A percentile compares a stretch with the other conserved stretches of the same genome.
phyloP scores from a whole-genome alignment of 2,113 vertebrate species.

The Willisornis vidua region DNA sequence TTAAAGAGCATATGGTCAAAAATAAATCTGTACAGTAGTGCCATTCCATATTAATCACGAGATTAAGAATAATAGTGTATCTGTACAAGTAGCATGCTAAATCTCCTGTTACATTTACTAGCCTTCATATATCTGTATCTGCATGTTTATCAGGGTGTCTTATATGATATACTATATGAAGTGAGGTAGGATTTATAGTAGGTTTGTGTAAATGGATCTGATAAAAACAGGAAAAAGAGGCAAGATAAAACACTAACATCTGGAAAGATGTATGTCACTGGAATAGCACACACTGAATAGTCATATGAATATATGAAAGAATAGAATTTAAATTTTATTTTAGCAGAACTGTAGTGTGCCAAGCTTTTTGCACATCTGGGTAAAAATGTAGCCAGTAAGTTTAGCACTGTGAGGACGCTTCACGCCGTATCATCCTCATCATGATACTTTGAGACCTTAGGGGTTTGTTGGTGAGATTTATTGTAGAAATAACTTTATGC shows the following conservation, averaged over 20 bases:
- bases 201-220: conserved; percentile 55
- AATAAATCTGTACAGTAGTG: conserved; percentile 80
- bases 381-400: background rate
- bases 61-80: conserved; percentile 72
- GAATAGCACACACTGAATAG: background rate
- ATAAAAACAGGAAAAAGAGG: conserved; percentile 66
- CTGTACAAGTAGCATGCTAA: conserved; percentile 64
- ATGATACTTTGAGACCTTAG: background rate
- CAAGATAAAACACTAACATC: conserved; percentile 72
- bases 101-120: conserved; percentile 63
- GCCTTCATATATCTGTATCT: conserved; percentile 56
- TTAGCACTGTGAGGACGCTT: background rate
- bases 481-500: background rate
- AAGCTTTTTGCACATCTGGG: background rate
- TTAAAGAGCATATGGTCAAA: conserved; percentile 76
- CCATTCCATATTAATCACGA: conserved; percentile 70
- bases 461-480: background rate
- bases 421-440: accelerated
- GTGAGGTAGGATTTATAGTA: conserved; percentile 68
- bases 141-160: conserved; percentile 60
- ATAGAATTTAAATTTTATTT: background rate
- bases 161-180: conserved; percentile 50
- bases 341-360: background rate
- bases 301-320: background rate
- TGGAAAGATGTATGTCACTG: conserved; percentile 73